These are phyloP conservation scores for Andrena chrysosceles DNA, from an alignment of 2,888 invertebrate genomes.

Conservation along the genomic window DNA sequence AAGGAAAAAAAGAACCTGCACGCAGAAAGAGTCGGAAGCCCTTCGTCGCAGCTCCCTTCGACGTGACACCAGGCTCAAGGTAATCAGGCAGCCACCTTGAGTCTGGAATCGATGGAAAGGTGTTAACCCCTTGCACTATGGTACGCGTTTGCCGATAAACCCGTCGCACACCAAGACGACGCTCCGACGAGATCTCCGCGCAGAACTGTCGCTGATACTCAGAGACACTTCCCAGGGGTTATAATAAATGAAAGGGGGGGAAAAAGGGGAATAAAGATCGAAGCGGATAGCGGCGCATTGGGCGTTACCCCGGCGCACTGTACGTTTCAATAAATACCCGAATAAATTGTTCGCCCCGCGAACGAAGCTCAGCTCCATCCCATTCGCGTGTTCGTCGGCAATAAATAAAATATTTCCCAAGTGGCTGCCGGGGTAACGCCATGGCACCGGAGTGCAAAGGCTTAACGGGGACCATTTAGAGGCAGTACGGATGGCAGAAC, in stretches of 20 bases:
- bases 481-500: conserved; percentile 97
- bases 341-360: conserved; percentile 3
- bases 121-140: conserved; percentile 41
- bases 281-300: neutral
- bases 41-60: conserved; percentile 45
- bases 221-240: neutral
- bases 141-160: conserved; percentile 4
- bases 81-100: conserved; percentile 18
- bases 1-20: conserved; percentile 31
- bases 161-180: neutral
- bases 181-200: neutral
- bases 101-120: conserved; percentile 27
- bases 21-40: conserved; percentile 47
- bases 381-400: neutral
- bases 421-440: conserved; percentile 25
- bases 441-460: conserved; percentile 23
- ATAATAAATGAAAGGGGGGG: neutral
- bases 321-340: conserved; percentile 44
- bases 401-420: conserved; percentile 46
- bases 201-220: neutral
- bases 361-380: conserved; percentile 23
- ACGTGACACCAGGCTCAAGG: conserved; percentile 31
- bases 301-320: conserved; percentile 24
- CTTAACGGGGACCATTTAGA: conserved; percentile 86
- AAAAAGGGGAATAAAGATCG: neutral